A percentile compares a stretch with the other conserved stretches of the same genome.
Conservation (phyloP, 2,113 vertebrate genomes). For the Pogona vitticeps region DNA sequence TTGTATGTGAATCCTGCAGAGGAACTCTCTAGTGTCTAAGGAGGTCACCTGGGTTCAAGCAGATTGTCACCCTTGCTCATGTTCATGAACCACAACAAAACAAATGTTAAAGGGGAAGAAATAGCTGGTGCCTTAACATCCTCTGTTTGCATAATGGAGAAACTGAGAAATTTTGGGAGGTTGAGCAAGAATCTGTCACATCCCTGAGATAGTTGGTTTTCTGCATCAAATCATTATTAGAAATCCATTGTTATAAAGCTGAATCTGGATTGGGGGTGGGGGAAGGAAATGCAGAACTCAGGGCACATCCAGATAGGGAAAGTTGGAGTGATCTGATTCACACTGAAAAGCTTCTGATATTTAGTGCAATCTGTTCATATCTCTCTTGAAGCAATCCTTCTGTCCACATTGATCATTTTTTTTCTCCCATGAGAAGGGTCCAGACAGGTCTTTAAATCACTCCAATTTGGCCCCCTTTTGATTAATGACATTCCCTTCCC, state of each 20-base stretch:
- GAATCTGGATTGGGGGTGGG: background rate
- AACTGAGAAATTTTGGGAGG: background rate
- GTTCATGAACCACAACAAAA: background rate
- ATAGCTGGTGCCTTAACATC: slow-evolving; percentile 4
- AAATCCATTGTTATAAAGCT: background rate
- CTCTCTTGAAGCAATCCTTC: too few relatives aligned
- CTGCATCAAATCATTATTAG: background rate
- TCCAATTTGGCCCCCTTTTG: too few relatives aligned
- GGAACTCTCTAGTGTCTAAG: background rate
- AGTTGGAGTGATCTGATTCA: too few relatives aligned
- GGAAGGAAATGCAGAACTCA: background rate
- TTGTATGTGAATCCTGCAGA: background rate
- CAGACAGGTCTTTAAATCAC: too few relatives aligned
- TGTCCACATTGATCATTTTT: too few relatives aligned
- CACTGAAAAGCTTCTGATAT: too few relatives aligned
- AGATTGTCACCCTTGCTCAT: background rate
- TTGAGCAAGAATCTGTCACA: background rate
- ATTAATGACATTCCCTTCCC: too few relatives aligned
- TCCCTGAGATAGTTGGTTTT: background rate
- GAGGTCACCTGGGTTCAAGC: background rate
- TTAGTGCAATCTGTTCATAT: too few relatives aligned
- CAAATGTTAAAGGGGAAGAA: background rate
- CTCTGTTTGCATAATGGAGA: background rate
- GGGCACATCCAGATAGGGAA: too few relatives aligned
- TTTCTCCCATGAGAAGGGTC: too few relatives aligned